These are phyloP conservation scores for Corythornis cristatus DNA, from an alignment of 2,113 vertebrate species.

Conservation along the genomic window DNA sequence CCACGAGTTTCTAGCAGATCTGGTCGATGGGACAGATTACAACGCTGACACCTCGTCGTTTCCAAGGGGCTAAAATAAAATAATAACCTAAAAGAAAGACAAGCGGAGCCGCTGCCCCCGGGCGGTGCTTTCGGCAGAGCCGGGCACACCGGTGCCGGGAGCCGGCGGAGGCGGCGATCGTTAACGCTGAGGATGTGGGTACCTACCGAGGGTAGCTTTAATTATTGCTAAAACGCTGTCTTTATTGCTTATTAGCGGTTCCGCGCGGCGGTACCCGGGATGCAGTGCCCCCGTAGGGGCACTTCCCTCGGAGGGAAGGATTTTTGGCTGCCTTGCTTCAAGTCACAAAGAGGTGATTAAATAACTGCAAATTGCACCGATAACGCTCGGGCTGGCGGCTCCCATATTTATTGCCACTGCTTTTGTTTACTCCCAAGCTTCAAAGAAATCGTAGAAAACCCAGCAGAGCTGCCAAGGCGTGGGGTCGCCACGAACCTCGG, in stretches of 20 bases:
- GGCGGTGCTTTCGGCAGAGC: neutral
- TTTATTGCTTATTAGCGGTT: slow-evolving; percentile 67
- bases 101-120: fast-evolving
- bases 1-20: fast-evolving
- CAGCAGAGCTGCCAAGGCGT: neutral
- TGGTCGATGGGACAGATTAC: neutral
- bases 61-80: neutral
- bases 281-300: neutral
- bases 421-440: neutral
- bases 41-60: neutral
- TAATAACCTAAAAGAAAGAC: neutral
- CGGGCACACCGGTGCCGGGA: fast-evolving
- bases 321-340: neutral
- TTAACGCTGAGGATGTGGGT: neutral
- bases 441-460: neutral
- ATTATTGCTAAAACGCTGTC: slow-evolving; percentile 59
- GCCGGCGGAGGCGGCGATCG: neutral
- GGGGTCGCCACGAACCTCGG: neutral
- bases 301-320: neutral
- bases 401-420: neutral
- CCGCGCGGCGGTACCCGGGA: neutral
- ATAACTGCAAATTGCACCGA: neutral
- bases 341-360: neutral
- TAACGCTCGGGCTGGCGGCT: neutral
- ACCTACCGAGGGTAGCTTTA: slow-evolving; percentile 53